Base-by-base conservation (phyloP, 2,113 vertebrate species). In the Poeciliopsis turrubarensis region DNA sequence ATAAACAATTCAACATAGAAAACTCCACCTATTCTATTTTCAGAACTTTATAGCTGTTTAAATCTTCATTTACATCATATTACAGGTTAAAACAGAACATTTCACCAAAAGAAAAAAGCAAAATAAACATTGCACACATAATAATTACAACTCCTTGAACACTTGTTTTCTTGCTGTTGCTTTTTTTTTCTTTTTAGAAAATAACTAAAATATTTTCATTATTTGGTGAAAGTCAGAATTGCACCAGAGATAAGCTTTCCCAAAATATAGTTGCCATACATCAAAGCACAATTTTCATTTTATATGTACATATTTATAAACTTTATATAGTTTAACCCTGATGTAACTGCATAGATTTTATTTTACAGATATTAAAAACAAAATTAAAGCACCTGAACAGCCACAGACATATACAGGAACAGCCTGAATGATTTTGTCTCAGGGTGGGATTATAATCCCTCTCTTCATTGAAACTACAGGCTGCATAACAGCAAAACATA, bases 31-130 rank as follows among this genome's bases (percentile, higher is more conserved):
- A 66, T 68, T 88, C 75, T 75, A 61, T 66, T 80, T 70, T 91
- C 88, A 89, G 91, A 87, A 85, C 77, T 86, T 78, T 90, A 15
- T 41, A 94, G 92, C 87, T 94, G 93, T 95, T 91, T 93, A 96
- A 95, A 92, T 93, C 92, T 87, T 90, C 91, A 94, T 92, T 91
- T 89, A 90, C 87, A 91, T 83, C 90, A 19, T 65, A 64, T 81
- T 91, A 90, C 89, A 94, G 85, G 71, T 89, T 39, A 84, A 87
- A 94, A 91, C 72, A 92, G 77, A 90, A 93, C 79, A 89, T 78
- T 84, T 89, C 47, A 87, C 75, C 83, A 86, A 73, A 77, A 80
- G 68, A 88, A 89, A 89, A 64, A 70, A 75, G 62, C 75, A 9
- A 81, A 90, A 70, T 80, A 14, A 83, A 85, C 74, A 68, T 80